Conservation (phyloP, 2,113 vertebrate species). For the Daphoenositta chrysoptera region DNA sequence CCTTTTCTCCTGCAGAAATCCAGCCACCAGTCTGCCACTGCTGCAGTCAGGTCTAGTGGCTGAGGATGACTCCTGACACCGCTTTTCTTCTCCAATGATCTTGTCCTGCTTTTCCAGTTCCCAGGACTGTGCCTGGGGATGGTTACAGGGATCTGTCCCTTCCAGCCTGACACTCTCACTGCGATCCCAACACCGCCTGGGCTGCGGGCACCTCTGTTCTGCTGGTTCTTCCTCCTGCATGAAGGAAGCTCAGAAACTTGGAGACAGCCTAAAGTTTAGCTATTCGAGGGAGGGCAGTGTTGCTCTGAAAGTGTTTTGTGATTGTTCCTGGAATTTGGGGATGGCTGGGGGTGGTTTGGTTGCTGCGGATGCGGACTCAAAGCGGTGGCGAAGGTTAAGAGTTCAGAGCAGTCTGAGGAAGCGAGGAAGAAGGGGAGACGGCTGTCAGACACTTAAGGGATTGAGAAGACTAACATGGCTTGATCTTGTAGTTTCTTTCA, state of each 20-base stretch:
- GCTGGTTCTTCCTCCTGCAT: no score
- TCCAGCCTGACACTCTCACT: not conserved
- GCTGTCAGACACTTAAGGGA: conserved; percentile 2
- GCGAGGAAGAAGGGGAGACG: not conserved
- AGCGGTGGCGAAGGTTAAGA: not conserved
- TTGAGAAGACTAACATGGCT: conserved; percentile 27
- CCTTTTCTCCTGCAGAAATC: not conserved
- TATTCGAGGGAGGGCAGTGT: not conserved
- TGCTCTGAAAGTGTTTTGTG: not conserved
- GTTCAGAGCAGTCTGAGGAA: conserved; percentile 32
- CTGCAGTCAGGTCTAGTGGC: not conserved
- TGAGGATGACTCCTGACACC: not conserved
- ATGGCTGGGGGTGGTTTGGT: not conserved
- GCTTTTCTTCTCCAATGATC: not conserved
- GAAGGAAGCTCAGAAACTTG: not conserved
- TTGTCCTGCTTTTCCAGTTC: not conserved
- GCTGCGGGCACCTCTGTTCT: not conserved
- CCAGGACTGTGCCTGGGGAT: not conserved
- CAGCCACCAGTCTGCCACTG: not conserved
- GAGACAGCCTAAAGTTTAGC: not conserved
- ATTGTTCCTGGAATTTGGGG: not conserved
- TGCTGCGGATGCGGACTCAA: conserved; percentile 30
- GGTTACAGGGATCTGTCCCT: not conserved
- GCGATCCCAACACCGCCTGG: accelerated
- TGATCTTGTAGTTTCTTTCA: conserved; percentile 59